These are phyloP conservation scores for Syrrhaptes paradoxus DNA, from an alignment of 2,113 vertebrate species.

Conservation along the genomic window DNA sequence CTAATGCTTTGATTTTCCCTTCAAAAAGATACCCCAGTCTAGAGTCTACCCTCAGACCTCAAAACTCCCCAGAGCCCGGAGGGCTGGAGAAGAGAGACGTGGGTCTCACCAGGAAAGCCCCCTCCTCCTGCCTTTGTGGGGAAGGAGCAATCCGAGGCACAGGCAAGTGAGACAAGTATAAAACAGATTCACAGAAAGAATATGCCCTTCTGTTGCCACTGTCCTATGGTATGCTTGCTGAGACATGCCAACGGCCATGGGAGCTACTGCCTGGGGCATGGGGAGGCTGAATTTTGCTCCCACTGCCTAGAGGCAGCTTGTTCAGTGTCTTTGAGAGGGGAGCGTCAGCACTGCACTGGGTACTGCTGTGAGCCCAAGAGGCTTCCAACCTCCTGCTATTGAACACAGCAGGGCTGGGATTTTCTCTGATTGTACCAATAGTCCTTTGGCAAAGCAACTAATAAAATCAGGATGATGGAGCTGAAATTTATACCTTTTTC, in stretches of 20 bases:
- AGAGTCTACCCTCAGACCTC: neutral
- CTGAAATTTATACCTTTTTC: slow-evolving; percentile 30
- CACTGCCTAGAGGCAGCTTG: neutral
- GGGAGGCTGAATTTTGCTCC: neutral
- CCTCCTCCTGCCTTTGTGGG: neutral
- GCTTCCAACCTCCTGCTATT: neutral
- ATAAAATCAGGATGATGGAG: slow-evolving; percentile 37
- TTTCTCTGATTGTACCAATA: neutral
- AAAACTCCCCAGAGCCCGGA: neutral
- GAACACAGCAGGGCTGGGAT: neutral
- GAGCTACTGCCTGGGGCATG: accelerated
- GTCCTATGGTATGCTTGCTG: neutral
- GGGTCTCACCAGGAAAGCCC: neutral
- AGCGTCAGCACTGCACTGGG: neutral
- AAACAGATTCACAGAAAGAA: neutral
- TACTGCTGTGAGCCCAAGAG: neutral
- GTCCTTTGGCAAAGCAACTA: slow-evolving; percentile 5
- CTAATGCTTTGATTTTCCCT: neutral
- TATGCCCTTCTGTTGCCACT: neutral
- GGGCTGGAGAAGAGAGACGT: neutral
- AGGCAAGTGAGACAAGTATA: neutral
- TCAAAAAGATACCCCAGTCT: neutral
- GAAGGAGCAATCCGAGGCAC: neutral
- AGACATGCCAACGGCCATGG: neutral
- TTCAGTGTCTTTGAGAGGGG: neutral